phyloP scores from a whole-genome alignment of 2,113 vertebrate species.

The Pluvianellus socialis region DNA sequence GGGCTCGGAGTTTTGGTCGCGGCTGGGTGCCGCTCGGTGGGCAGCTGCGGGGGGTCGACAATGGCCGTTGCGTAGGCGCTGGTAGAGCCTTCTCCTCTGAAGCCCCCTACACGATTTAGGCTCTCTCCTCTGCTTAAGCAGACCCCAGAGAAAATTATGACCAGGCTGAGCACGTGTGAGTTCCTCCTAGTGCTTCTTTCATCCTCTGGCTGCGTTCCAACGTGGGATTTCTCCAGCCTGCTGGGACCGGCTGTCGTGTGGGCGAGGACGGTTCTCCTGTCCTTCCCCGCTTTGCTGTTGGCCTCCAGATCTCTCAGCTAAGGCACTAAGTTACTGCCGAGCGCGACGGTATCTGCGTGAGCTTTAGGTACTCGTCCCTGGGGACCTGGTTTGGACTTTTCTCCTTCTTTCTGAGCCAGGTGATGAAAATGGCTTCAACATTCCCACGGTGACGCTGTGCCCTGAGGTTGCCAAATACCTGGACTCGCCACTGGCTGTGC shows the following conservation, averaged over 20 bases:
- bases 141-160: not conserved
- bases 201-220: not conserved
- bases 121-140: not conserved
- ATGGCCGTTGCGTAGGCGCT: fast-evolving
- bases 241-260: not conserved
- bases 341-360: not conserved
- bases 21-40: fast-evolving
- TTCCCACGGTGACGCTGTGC: slow-evolving; percentile 80
- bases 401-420: slow-evolving; percentile 59
- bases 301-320: not conserved
- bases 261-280: not conserved
- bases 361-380: not conserved
- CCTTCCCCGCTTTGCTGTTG: not conserved
- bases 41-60: not conserved
- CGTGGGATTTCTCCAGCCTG: not conserved
- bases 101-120: fast-evolving
- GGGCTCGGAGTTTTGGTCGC: not conserved
- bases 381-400: not conserved
- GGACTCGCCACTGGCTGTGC: slow-evolving; percentile 72
- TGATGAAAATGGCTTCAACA: slow-evolving; percentile 83
- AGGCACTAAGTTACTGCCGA: not conserved
- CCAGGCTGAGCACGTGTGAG: not conserved
- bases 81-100: not conserved
- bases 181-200: not conserved
- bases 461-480: slow-evolving; percentile 84